Conservation (phyloP, 2,888 invertebrate species). For the Cheilosia vernalis region DNA sequence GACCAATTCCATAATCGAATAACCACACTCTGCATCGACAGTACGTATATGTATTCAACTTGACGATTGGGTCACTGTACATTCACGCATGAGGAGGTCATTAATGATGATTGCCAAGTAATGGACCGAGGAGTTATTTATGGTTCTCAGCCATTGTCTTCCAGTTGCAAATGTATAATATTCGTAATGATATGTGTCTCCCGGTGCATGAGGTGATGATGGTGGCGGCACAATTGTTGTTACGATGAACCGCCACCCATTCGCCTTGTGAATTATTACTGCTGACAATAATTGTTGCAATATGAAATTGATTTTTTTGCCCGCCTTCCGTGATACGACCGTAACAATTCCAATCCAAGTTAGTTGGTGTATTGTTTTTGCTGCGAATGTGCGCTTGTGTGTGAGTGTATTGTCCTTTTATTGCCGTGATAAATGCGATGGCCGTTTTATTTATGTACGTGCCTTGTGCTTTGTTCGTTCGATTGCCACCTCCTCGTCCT, state of each 20-base stretch:
- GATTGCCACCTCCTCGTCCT: conserved; percentile 15
- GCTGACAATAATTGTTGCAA: conserved; percentile 69
- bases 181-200: conserved; percentile 46
- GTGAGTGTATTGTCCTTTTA: conserved; percentile 52
- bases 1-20: conserved; percentile 43
- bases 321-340: neutral
- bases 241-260: conserved; percentile 34
- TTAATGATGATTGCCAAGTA: conserved; percentile 73
- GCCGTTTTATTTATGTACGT: conserved; percentile 66
- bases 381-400: conserved; percentile 13
- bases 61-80: neutral
- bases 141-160: conserved; percentile 64
- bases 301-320: conserved; percentile 68
- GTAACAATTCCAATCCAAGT: neutral
- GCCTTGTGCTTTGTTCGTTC: conserved; percentile 47
- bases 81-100: conserved; percentile 69
- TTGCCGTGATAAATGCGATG: conserved; percentile 67
- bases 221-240: conserved; percentile 29
- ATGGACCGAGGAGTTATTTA: conserved; percentile 69
- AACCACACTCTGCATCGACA: neutral
- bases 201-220: conserved; percentile 27
- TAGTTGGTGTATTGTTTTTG: conserved; percentile 31
- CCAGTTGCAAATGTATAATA: conserved; percentile 7
- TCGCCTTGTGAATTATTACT: conserved; percentile 63
- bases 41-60: neutral